A percentile compares a stretch with the other conserved stretches of the same genome.
Evolutionary conservation across 2,113 vertebrate genomes (phyloP).

Genomic region (Paedocypris sp.): DNA sequence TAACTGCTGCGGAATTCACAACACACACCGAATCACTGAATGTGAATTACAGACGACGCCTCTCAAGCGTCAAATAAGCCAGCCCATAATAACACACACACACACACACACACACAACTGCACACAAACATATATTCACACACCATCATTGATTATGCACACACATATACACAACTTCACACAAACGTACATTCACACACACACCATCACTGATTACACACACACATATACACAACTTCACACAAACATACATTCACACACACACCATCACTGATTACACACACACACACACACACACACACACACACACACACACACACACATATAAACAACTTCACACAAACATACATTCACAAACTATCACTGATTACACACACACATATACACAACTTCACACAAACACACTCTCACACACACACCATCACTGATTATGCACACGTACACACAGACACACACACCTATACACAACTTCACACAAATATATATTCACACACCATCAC

Average conservation of each 20-base stretch:
- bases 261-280: neutral
- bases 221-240: neutral
- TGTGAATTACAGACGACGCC: neutral
- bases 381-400: neutral
- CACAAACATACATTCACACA: too few relatives aligned
- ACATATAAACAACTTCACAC: neutral
- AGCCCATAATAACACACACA: neutral
- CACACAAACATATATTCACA: too few relatives aligned
- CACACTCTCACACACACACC: neutral
- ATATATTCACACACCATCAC: neutral
- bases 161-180: neutral
- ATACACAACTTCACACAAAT: neutral
- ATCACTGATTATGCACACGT: neutral
- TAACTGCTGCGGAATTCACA: too few relatives aligned
- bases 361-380: neutral
- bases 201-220: neutral
- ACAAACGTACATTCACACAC: too few relatives aligned
- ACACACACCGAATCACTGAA: too few relatives aligned
- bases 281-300: neutral
- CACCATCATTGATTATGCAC: neutral
- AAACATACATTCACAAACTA: too few relatives aligned
- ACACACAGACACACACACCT: neutral
- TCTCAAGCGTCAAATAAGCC: neutral
- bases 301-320: neutral
- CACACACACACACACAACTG: neutral